These are phyloP conservation scores for Acheta domesticus DNA, from an alignment of 2,888 invertebrate genomes.

Conservation along the genomic window DNA sequence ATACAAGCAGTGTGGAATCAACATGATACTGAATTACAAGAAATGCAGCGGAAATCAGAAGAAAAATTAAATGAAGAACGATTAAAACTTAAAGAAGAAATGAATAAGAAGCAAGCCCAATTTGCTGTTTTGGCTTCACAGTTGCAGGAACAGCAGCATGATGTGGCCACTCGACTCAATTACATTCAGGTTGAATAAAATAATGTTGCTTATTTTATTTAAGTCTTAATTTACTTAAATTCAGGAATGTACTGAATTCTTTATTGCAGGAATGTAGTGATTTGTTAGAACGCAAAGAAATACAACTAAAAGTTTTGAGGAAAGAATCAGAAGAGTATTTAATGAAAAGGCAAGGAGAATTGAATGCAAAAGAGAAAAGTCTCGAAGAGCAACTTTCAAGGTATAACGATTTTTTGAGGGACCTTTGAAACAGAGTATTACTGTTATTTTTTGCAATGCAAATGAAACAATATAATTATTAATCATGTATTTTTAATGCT, in stretches of 20 bases:
- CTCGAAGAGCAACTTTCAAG: conserved; percentile 21
- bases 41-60: conserved; percentile 24
- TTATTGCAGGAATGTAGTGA: conserved; percentile 19
- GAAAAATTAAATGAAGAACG: conserved; percentile 24
- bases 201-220: background rate
- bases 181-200: conserved; percentile 25
- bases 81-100: conserved; percentile 21
- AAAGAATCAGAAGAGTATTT: background rate
- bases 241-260: too few species aligned
- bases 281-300: conserved; percentile 25
- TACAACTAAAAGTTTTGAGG: background rate
- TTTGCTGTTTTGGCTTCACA: conserved; percentile 20
- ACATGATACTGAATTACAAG: conserved; percentile 23
- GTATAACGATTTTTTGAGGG: background rate
- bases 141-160: conserved; percentile 20
- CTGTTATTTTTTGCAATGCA: too few species aligned
- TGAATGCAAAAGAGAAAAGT: background rate
- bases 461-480: too few species aligned
- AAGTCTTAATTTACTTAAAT: too few species aligned
- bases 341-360: conserved; percentile 5
- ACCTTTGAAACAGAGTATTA: too few species aligned
- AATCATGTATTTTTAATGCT: too few species aligned
- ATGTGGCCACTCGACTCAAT: background rate
- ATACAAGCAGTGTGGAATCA: conserved; percentile 25
- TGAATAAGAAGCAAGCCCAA: conserved; percentile 22